These are phyloP conservation scores for Prolemur simus DNA, from an alignment of 2,113 vertebrate genomes.

Conservation along the genomic window DNA sequence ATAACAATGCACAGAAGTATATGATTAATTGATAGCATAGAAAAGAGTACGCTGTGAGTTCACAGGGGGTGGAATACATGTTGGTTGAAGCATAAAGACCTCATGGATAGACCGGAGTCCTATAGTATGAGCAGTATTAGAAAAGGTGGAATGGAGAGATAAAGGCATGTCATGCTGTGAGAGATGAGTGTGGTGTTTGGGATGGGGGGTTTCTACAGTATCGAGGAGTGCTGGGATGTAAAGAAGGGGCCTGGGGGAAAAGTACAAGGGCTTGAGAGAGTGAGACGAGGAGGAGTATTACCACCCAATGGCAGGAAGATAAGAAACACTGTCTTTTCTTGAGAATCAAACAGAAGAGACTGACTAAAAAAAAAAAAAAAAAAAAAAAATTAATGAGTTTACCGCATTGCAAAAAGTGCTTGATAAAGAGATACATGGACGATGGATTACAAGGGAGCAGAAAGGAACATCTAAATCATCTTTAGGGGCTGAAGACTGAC, in stretches of 20 bases:
- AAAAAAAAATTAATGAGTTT: neutral
- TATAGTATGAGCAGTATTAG: neutral
- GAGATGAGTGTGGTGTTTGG: neutral
- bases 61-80: neutral
- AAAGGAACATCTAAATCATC: neutral
- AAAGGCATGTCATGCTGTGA: neutral
- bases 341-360: neutral
- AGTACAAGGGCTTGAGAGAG: neutral
- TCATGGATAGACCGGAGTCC: neutral
- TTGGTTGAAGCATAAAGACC: neutral
- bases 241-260: neutral
- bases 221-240: neutral
- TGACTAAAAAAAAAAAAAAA: neutral
- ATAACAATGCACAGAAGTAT: neutral
- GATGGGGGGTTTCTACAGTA: neutral
- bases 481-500: neutral
- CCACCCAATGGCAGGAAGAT: neutral
- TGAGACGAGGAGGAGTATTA: neutral
- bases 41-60: neutral
- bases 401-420: neutral
- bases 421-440: neutral
- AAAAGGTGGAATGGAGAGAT: neutral
- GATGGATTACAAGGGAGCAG: neutral
- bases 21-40: neutral
- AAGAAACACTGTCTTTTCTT: neutral